Conservation (phyloP, 2,113 vertebrate species). For the Pedionomus torquatus region DNA sequence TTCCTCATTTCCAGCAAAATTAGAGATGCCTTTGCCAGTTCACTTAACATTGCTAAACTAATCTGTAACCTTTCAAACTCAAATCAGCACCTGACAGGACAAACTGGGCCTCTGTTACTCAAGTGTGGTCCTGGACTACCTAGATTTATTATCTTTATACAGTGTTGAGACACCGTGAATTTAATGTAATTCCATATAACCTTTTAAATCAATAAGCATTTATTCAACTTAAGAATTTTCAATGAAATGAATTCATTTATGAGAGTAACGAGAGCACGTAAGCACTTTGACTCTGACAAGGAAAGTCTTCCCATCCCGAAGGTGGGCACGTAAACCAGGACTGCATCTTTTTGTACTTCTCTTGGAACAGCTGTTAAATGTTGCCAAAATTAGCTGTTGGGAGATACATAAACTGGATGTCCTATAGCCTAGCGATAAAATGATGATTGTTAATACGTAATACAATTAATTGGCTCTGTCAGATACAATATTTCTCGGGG, state of each 20-base stretch:
- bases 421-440: conserved; percentile 24
- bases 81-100: conserved; percentile 77
- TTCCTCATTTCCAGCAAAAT: conserved; percentile 94
- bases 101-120: conserved; percentile 72
- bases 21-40: conserved; percentile 90
- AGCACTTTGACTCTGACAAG: background rate
- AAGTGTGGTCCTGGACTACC: conserved; percentile 56
- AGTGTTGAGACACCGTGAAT: conserved; percentile 44
- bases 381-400: background rate
- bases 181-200: conserved; percentile 61
- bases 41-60: conserved; percentile 87
- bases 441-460: conserved; percentile 43
- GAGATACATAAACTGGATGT: background rate
- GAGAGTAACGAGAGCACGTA: background rate
- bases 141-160: conserved; percentile 75
- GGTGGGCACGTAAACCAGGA: background rate
- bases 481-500: conserved; percentile 65
- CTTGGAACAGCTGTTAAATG: background rate
- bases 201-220: conserved; percentile 70
- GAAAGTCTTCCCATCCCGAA: background rate
- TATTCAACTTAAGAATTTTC: conserved; percentile 65
- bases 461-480: conserved; percentile 61
- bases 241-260: conserved; percentile 59
- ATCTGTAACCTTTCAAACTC: conserved; percentile 82
- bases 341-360: background rate